A percentile compares a stretch with the other conserved stretches of the same genome.
Conservation (phyloP, 2,888 invertebrate genomes). For the Cosmorhoe ocellata region DNA sequence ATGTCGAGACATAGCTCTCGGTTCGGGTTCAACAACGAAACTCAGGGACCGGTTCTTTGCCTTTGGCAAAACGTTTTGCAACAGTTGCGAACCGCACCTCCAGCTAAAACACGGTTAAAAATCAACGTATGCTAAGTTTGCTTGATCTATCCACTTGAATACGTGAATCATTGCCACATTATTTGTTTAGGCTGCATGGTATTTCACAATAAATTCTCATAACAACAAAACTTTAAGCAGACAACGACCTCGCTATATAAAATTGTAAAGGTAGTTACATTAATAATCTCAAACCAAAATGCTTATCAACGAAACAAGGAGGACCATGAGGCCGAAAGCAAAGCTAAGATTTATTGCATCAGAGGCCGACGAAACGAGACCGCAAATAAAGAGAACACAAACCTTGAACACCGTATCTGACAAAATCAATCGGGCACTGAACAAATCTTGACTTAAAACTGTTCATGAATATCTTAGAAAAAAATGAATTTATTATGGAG, state of each 20-base stretch:
- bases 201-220: constrained; percentile 23
- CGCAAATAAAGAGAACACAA: constrained; percentile 81
- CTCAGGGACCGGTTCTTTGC: constrained; percentile 63
- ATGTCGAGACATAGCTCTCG: constrained; percentile 42
- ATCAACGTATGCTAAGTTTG: constrained; percentile 29
- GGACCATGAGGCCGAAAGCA: constrained; percentile 73
- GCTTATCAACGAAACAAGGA: constrained; percentile 75
- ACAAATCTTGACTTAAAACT: constrained; percentile 79
- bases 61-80: constrained; percentile 70
- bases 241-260: constrained; percentile 49
- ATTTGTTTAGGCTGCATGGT: constrained; percentile 12
- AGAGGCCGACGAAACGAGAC: constrained; percentile 79
- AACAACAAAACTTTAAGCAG: constrained; percentile 35
- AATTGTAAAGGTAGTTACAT: constrained; percentile 57
- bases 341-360: constrained; percentile 76
- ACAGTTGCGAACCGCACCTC: constrained; percentile 39
- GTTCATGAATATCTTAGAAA: too few species aligned
- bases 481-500: background rate
- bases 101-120: constrained; percentile 20
- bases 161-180: constrained; percentile 15
- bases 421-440: constrained; percentile 79
- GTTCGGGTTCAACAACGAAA: constrained; percentile 36
- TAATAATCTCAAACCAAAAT: constrained; percentile 62
- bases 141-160: constrained; percentile 25
- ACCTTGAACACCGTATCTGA: constrained; percentile 80